Percentiles rank a stretch among this genome's conserved stretches.
phyloP scores from a whole-genome alignment of 2,113 vertebrate species.

The Ciconia stormi region DNA sequence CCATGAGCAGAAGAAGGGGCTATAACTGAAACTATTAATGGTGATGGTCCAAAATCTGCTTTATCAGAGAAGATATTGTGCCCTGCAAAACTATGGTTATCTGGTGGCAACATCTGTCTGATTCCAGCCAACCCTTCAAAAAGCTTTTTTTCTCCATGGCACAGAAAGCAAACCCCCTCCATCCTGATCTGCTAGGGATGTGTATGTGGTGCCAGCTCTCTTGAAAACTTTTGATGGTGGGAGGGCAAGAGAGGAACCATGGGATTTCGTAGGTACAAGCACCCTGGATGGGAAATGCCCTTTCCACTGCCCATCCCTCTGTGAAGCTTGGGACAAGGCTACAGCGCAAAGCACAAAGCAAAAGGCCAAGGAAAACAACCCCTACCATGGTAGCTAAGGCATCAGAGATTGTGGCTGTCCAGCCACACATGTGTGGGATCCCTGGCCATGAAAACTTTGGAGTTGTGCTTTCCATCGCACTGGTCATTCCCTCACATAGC shows the following conservation, averaged over 20 bases:
- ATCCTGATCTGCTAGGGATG: not conserved
- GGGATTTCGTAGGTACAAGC: not conserved
- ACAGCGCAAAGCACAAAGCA: fast-evolving
- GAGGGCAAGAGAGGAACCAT: not conserved
- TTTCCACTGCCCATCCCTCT: not conserved
- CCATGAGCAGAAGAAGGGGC: not conserved
- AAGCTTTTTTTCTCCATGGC: not conserved
- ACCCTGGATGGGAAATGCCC: not conserved
- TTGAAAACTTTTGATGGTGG: not conserved
- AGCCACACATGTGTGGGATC: fast-evolving
- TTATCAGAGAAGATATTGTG: not conserved
- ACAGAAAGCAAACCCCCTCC: not conserved
- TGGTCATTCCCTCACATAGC: fast-evolving
- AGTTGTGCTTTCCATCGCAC: not conserved
- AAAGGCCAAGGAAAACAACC: not conserved
- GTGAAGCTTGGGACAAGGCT: not conserved
- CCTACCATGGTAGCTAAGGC: not conserved
- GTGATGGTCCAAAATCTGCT: not conserved
- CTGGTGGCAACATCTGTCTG: not conserved
- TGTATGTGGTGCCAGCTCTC: not conserved
- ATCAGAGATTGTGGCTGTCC: not conserved
- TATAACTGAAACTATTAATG: not conserved
- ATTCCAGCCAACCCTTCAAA: not conserved
- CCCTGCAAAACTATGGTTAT: not conserved
- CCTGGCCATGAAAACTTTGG: not conserved